These are phyloP conservation scores for Sparus aurata DNA, from an alignment of 2,797 vertebrate species.

Conservation along the genomic window DNA sequence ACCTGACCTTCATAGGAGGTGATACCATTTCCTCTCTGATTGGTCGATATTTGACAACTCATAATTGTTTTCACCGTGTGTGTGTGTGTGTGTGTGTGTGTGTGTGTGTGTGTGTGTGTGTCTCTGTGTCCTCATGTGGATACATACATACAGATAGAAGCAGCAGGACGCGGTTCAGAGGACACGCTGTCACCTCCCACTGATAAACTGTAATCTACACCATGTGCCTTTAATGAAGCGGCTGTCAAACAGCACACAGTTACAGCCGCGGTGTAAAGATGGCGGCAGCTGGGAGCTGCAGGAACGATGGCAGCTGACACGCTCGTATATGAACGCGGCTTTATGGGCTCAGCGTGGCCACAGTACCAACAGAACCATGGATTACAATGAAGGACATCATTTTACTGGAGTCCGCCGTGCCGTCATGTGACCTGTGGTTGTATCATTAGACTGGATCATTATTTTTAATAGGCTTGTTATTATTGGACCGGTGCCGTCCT, in stretches of 20 bases:
- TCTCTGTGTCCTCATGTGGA: too few relatives aligned
- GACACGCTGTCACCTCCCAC: neutral
- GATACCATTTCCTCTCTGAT: neutral
- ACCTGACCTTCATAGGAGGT: too few relatives aligned
- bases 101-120: too few relatives aligned
- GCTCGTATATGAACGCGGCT: neutral
- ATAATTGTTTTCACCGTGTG: too few relatives aligned
- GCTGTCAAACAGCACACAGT: constrained; percentile 26
- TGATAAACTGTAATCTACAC: constrained; percentile 33
- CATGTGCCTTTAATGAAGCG: constrained; percentile 31
- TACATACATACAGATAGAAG: neutral
- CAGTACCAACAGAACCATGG: constrained; percentile 17
- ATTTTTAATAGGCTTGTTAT: constrained; percentile 38
- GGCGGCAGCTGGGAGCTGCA: neutral
- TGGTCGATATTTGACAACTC: too few relatives aligned
- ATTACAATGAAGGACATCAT: neutral
- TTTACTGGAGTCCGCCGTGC: constrained; percentile 8
- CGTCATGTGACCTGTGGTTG: neutral
- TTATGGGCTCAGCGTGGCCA: constrained; percentile 23
- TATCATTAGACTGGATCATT: constrained; percentile 16
- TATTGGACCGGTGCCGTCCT: neutral
- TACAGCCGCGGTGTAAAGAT: neutral
- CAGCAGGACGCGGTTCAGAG: constrained; percentile 31
- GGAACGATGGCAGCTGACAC: constrained; percentile 18
- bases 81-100: too few relatives aligned